Conservation (phyloP, 2,888 invertebrate genomes). For the Tetanocera ferruginea region DNA sequence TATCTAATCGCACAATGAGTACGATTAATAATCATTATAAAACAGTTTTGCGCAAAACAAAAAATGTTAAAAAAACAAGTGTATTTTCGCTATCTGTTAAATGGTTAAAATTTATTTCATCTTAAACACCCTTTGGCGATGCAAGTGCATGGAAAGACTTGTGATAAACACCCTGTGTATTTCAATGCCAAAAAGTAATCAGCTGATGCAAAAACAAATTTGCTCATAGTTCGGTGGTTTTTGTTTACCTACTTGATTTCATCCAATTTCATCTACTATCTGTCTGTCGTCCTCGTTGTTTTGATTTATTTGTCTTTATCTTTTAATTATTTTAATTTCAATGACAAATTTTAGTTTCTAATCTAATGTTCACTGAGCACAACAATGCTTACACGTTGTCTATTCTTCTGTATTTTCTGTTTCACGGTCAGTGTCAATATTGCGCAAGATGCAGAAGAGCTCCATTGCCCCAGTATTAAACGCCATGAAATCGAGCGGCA, state of each 20-base stretch:
- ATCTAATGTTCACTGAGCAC: conserved; percentile 26
- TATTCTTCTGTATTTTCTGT: conserved; percentile 29
- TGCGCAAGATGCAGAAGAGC: not conserved
- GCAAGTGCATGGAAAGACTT: no score
- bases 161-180: conserved; percentile 7
- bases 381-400: conserved; percentile 51
- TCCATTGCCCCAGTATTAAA: conserved; percentile 52
- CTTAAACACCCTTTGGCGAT: no score
- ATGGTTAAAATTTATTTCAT: no score
- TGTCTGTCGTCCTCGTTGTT: conserved; percentile 17
- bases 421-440: conserved; percentile 30
- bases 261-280: conserved; percentile 21
- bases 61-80: no score
- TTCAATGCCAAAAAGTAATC: conserved; percentile 38
- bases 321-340: conserved; percentile 44
- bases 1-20: no score
- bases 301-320: conserved; percentile 46
- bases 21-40: no score
- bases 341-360: conserved; percentile 55
- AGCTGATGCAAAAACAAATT: not conserved
- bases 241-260: conserved; percentile 42
- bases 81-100: no score
- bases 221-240: not conserved
- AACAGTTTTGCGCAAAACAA: no score
- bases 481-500: conserved; percentile 70